These are phyloP conservation scores for Syritta pipiens DNA, from an alignment of 2,888 invertebrate species.

Conservation along the genomic window DNA sequence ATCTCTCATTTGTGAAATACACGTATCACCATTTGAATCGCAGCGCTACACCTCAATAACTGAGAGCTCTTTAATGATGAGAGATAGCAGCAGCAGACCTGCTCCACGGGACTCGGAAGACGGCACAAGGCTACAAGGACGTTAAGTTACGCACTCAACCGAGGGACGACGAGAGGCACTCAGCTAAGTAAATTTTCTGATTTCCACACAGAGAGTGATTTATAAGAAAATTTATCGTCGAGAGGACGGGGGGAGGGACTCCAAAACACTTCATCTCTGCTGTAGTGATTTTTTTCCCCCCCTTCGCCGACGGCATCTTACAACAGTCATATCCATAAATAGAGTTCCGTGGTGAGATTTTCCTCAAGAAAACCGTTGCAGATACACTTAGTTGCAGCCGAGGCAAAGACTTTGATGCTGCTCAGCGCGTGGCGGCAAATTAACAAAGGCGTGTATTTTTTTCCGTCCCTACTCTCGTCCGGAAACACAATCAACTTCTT, in stretches of 20 bases:
- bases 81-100: no score
- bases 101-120: no score
- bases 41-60: no score
- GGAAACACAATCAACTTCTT: slow-evolving; percentile 17
- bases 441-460: slow-evolving; percentile 8
- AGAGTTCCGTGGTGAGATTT: background rate
- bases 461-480: background rate
- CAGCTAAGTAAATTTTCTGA: slow-evolving; percentile 21
- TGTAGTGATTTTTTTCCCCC: background rate
- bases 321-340: slow-evolving; percentile 25
- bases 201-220: slow-evolving; percentile 46
- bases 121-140: background rate
- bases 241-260: background rate
- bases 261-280: slow-evolving; percentile 13
- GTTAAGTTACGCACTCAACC: background rate
- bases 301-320: slow-evolving; percentile 6
- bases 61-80: no score
- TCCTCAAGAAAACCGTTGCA: background rate
- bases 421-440: slow-evolving; percentile 19
- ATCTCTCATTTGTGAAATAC: no score
- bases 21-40: no score
- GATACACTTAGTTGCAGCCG: background rate
- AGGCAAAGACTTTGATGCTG: background rate
- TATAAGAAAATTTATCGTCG: slow-evolving; percentile 60
- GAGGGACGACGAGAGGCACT: background rate